Conservation (phyloP, 2,797 vertebrate species). For the Psittacula echo region DNA sequence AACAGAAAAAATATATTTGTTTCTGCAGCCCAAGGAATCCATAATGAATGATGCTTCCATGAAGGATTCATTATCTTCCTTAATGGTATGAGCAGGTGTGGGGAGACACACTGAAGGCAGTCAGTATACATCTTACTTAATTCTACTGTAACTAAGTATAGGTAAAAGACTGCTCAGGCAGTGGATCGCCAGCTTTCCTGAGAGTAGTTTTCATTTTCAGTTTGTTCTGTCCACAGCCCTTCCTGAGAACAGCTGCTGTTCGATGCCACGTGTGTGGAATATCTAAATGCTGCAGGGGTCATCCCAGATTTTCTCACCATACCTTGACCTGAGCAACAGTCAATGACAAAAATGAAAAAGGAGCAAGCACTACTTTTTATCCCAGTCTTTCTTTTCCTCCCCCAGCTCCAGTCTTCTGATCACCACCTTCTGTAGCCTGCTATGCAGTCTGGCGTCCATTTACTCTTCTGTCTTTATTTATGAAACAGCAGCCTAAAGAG, state of each 20-base stretch:
- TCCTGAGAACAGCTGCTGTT: background rate
- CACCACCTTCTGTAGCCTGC: background rate
- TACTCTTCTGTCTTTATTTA: background rate
- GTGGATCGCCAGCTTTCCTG: background rate
- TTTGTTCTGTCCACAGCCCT: background rate
- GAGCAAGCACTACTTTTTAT: background rate
- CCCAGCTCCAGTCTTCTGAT: background rate
- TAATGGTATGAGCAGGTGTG: background rate
- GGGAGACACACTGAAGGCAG: background rate
- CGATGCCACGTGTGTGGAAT: accelerated
- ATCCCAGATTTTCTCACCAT: background rate
- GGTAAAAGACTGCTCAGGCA: background rate
- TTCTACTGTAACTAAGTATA: background rate
- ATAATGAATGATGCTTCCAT: background rate
- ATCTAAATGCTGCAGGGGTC: background rate
- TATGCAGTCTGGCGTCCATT: background rate
- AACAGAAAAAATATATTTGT: background rate
- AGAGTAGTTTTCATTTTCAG: background rate
- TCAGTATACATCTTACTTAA: background rate
- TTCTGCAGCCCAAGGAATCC: background rate
- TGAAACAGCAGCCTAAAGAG: background rate
- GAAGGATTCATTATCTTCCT: background rate
- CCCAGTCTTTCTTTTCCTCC: background rate
- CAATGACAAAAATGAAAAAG: background rate
- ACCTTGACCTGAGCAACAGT: background rate